Evolutionary conservation across 23 tunicate genomes (phyloP).

Genomic region (Halocynthia roretzi): DNA sequence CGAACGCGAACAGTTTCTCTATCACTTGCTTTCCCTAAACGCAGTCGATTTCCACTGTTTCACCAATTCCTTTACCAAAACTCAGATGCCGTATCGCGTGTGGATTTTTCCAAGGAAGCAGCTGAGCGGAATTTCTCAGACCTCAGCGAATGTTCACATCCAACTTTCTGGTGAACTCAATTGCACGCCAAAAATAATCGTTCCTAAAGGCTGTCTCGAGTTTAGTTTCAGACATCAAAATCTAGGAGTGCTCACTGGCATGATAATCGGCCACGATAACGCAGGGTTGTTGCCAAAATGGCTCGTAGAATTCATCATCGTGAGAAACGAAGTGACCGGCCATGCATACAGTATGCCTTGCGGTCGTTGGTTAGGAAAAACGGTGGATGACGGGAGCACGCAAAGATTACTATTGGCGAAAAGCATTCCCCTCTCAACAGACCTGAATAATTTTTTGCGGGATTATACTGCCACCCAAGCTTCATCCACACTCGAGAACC

Average conservation of each 20-base stretch:
- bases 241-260: constrained; percentile 73
- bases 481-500: constrained; percentile 3
- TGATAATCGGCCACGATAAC: constrained; percentile 90
- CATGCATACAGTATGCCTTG: constrained; percentile 74
- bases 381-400: constrained; percentile 71
- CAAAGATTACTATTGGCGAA: constrained; percentile 78
- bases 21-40: constrained; percentile 57
- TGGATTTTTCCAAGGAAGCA: constrained; percentile 89
- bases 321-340: constrained; percentile 79
- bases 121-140: constrained; percentile 57
- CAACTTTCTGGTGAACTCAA: constrained; percentile 59
- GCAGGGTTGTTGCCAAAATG: constrained; percentile 88
- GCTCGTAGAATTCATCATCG: constrained; percentile 61
- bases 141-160: constrained; percentile 89
- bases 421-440: background rate
- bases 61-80: constrained; percentile 80
- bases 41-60: constrained; percentile 91
- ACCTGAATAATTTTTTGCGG: constrained; percentile 10
- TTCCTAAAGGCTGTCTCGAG: constrained; percentile 64
- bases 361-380: constrained; percentile 66
- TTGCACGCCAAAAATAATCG: constrained; percentile 40
- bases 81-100: constrained; percentile 65
- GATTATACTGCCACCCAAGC: background rate
- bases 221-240: constrained; percentile 74
- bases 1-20: constrained; percentile 86